Conservation (phyloP, 1,140 invertebrate species). For the Pachyrhynchus sulphureomaculatus region DNA sequence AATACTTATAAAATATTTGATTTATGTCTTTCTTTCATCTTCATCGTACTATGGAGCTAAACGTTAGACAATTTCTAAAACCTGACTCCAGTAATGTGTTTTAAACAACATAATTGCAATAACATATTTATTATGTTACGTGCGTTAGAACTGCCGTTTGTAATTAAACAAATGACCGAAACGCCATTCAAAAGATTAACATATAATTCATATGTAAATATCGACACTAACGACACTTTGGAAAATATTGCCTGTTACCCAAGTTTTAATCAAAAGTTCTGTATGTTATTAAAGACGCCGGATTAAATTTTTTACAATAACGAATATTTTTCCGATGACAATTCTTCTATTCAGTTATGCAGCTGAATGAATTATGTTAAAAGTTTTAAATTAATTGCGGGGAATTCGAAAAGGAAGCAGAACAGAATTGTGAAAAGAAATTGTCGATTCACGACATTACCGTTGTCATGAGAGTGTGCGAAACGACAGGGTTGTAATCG, state of each 20-base stretch:
- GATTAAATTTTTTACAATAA: constrained; percentile 26
- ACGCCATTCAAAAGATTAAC: neutral
- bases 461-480: constrained; percentile 16
- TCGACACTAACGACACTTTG: constrained; percentile 1
- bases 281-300: constrained; percentile 18
- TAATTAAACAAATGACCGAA: neutral
- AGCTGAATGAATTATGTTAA: constrained; percentile 32
- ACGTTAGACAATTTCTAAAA: too few species aligned
- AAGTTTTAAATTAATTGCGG: constrained; percentile 33
- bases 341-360: constrained; percentile 20
- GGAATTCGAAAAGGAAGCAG: constrained; percentile 27
- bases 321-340: constrained; percentile 26
- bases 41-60: too few species aligned
- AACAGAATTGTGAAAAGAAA: constrained; percentile 34
- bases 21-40: too few species aligned
- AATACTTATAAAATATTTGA: too few species aligned
- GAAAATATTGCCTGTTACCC: neutral
- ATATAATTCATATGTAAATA: constrained; percentile 7
- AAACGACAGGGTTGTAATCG: constrained; percentile 19
- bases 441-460: constrained; percentile 43
- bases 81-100: too few species aligned
- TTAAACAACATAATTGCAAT: too few species aligned
- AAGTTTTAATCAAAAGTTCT: constrained; percentile 21
- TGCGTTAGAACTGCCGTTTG: neutral
- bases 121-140: too few species aligned